Conservation (phyloP, 2,888 invertebrate species). For the Papilio protenor region DNA sequence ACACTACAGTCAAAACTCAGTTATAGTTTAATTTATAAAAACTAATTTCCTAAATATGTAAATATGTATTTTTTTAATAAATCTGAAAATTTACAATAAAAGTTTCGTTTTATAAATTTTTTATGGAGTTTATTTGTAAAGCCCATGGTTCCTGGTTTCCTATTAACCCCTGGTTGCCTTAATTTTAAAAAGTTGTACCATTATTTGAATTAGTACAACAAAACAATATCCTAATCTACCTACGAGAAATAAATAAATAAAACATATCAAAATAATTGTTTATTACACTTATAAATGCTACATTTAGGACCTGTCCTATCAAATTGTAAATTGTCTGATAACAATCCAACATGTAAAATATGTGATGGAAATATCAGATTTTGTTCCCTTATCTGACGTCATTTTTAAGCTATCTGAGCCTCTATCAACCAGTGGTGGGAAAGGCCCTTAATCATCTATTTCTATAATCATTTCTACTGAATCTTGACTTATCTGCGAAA, state of each 20-base stretch:
- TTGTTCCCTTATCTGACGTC: too few relatives aligned
- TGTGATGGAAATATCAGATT: too few relatives aligned
- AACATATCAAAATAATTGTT: too few relatives aligned
- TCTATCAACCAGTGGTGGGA: too few relatives aligned
- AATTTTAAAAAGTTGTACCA: too few relatives aligned
- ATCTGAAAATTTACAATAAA: neutral
- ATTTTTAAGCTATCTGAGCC: too few relatives aligned
- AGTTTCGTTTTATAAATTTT: neutral
- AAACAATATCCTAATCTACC: neutral
- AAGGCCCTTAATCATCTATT: constrained; percentile 40
- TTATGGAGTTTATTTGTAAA: constrained; percentile 2
- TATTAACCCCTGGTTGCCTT: neutral
- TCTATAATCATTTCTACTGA: constrained; percentile 54
- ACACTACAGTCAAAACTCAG: too few relatives aligned
- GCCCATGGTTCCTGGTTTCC: neutral
- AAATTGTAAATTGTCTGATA: too few relatives aligned
- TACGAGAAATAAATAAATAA: too few relatives aligned
- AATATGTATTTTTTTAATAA: neutral
- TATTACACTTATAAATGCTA: neutral
- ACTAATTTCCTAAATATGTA: constrained; percentile 16
- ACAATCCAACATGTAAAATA: too few relatives aligned
- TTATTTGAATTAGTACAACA: neutral
- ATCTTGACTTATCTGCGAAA: constrained; percentile 18
- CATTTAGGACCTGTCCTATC: neutral
- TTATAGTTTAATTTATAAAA: neutral